Evolutionary conservation across 2,113 vertebrate genomes (phyloP), one percentile per base, ranked within the genome.

Genomic region (Dasyprocta punctata): DNA sequence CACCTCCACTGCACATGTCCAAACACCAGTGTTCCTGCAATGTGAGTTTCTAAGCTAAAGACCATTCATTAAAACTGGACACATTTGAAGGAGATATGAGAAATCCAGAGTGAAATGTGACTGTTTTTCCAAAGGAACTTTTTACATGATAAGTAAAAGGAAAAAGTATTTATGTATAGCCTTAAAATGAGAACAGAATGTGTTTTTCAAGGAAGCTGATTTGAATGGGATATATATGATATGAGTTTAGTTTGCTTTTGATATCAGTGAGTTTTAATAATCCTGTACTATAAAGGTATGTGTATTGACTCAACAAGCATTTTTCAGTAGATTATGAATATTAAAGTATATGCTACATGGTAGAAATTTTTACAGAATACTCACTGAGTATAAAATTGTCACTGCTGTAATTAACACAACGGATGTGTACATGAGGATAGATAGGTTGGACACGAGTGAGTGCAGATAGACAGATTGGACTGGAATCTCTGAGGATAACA

Each of bases 1-100:
- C 77, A 86, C 96, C 97, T 98, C 96, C 95, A 94, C 61, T 41
- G 63, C 97, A 90, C 95, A 97, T 98, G 98, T 97, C 97, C 97
- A 95, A 97, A 19, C 94, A 80, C 92, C 71, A 85, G 96, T 96
- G 89, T 97, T 98, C 86, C 96, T 96, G 97, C 96, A 98, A 97
- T 97, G 88, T 89, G 77, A 58, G 47, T 96, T 61, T 95, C 81
- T 90, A 83, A 92, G 81, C 86, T 88, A 63, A 97, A 92, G 92
- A 73, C 88, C 85, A 69, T 90, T 96, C 93, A 75, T 91, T 96
- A 97, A 96, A 92, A 93, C 24, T 94, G 71, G 52, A 78, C 41
- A 82, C 58, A n/a, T 95, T 92, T 90, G 89, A 93, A 92, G 60
- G 61, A 96, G 47, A 92, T 7, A 22, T 54, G 67, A 88, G 63